A percentile compares a stretch with the other conserved stretches of the same genome.
Conservation (phyloP, 2,113 vertebrate genomes). For the Morone saxatilis region DNA sequence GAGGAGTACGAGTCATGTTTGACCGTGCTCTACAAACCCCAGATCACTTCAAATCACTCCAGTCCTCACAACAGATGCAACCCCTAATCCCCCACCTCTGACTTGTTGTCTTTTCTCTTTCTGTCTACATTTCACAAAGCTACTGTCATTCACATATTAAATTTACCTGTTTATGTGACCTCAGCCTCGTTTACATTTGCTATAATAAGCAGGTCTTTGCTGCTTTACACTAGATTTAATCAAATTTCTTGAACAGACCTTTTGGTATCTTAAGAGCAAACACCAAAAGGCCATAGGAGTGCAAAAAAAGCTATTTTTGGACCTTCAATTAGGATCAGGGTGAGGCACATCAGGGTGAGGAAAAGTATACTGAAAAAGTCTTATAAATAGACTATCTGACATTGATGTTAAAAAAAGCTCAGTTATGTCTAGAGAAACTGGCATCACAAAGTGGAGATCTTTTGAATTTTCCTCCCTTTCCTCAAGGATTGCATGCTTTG, state of each 20-base stretch:
- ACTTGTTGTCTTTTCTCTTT: conserved; percentile 31
- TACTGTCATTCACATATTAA: conserved; percentile 10
- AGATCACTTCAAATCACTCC: conserved; percentile 60
- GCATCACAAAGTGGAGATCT: conserved; percentile 11
- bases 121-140: not conserved
- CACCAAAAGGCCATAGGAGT: not conserved
- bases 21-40: conserved; percentile 63
- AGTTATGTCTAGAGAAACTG: not conserved
- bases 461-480: conserved; percentile 12
- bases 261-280: not conserved
- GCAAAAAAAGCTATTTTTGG: not conserved
- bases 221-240: not conserved
- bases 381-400: conserved; percentile 8
- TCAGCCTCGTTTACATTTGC: not conserved
- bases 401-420: conserved; percentile 1
- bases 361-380: not conserved
- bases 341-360: not conserved
- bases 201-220: not conserved
- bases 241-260: not conserved
- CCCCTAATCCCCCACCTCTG: conserved; percentile 22
- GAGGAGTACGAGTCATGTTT: conserved; percentile 56
- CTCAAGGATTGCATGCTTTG: conserved; percentile 21
- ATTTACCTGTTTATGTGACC: not conserved
- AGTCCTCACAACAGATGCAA: conserved; percentile 21
- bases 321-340: not conserved